These are phyloP conservation scores for Hydropsyche betteni DNA, from an alignment of 2,888 invertebrate species.

Conservation along the genomic window DNA sequence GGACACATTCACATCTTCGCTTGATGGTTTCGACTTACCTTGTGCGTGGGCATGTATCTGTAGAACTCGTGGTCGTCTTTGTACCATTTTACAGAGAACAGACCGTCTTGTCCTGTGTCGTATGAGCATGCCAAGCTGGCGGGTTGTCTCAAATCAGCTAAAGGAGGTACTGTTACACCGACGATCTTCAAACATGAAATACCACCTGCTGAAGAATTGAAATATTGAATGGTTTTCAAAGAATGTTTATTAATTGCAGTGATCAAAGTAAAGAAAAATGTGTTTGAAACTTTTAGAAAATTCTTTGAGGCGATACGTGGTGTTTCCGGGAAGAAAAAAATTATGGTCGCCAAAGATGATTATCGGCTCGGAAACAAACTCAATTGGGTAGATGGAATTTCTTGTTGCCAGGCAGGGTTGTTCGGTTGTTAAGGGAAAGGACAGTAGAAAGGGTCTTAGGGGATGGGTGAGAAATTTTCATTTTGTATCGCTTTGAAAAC, in stretches of 20 bases:
- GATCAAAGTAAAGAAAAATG: background rate
- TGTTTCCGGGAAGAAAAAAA: background rate
- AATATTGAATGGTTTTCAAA: background rate
- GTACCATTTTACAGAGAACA: conserved; percentile 83
- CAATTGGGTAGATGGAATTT: conserved; percentile 31
- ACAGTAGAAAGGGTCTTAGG: background rate
- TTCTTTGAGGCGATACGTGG: too few species aligned
- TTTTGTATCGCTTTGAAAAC: conserved; percentile 32
- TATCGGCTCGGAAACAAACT: conserved; percentile 30
- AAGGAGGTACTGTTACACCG: conserved; percentile 74
- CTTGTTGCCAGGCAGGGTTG: background rate
- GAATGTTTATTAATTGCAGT: background rate
- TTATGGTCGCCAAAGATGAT: conserved; percentile 20
- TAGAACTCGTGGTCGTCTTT: conserved; percentile 81
- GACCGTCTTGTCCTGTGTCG: conserved; percentile 75
- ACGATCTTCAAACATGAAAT: conserved; percentile 49
- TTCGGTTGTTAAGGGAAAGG: too few species aligned
- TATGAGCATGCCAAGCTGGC: conserved; percentile 76
- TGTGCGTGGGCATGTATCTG: conserved; percentile 69
- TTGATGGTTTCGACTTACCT: conserved; percentile 36
- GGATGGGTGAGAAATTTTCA: conserved; percentile 14
- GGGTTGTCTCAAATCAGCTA: conserved; percentile 73
- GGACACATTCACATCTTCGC: too few species aligned
- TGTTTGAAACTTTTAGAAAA: background rate
- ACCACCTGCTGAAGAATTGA: conserved; percentile 15